A percentile compares a stretch with the other conserved stretches of the same genome.
These are phyloP conservation scores for Diabrotica virgifera DNA, from an alignment of 1,140 invertebrate species.

Conservation along the genomic window DNA sequence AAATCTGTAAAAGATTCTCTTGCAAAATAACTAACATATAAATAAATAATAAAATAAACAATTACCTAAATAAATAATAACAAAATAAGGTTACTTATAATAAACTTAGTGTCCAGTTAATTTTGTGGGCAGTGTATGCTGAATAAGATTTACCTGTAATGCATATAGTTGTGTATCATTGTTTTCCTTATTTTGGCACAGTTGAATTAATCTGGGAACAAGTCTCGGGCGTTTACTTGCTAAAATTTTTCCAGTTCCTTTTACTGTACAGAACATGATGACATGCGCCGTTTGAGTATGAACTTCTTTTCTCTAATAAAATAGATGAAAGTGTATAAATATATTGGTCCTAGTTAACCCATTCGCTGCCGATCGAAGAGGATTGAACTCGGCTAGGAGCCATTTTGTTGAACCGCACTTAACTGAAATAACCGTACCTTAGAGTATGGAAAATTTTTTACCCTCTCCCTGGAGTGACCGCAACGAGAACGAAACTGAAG, in stretches of 20 bases:
- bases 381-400: too few relatives aligned
- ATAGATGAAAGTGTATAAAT: not conserved
- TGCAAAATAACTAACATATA: too few relatives aligned
- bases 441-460: too few relatives aligned
- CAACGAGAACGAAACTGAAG: too few relatives aligned
- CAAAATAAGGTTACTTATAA: not conserved
- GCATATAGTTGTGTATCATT: conserved; percentile 34
- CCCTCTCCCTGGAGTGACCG: too few relatives aligned
- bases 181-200: conserved; percentile 34
- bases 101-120: too few relatives aligned
- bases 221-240: conserved; percentile 34
- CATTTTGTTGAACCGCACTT: too few relatives aligned
- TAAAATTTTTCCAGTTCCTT: conserved; percentile 33
- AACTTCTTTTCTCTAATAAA: conserved; percentile 31
- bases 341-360: conserved; percentile 4
- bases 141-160: conserved; percentile 34
- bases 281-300: conserved; percentile 36
- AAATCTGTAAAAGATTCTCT: too few relatives aligned
- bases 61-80: not conserved
- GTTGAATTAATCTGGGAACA: conserved; percentile 32
- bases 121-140: not conserved
- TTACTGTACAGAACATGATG: conserved; percentile 42
- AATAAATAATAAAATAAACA: not conserved
- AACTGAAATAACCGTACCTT: too few relatives aligned
- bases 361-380: too few relatives aligned